Evolutionary conservation across 2,888 invertebrate species (phyloP), one percentile per base, ranked within the genome.

Genomic region (Rhagonycha lutea): DNA sequence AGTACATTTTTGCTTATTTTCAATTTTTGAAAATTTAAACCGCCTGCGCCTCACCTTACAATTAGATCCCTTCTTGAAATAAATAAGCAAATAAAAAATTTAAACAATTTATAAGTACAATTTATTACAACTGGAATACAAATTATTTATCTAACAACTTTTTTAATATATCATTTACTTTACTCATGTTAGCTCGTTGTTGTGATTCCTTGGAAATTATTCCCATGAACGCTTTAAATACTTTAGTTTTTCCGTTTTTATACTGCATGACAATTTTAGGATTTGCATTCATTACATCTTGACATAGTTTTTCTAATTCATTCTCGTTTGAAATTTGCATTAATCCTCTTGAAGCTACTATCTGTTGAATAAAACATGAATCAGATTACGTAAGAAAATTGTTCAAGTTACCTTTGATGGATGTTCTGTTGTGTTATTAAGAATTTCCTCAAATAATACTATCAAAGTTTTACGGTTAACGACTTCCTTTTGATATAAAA

Each of bases 161-260:
- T 86, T 92, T 91, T 87, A 95, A 88, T 82, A 91, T 91, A 82
- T 89, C 87, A 71, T 90, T 88, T 78, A 91, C 92, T 83, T 90
- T 82, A 76, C 89, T 88, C 94, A 94, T 94, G 85, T 95, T 92
- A 61, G 92, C 91, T 84, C 90, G 91, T 83, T 91, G 89, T 14
- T 92, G 86, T 65, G 92, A 91, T 79, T 88, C 88, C 82, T 90
- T 91, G 72, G 89, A 89, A 70, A 94, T 88, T 83, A 91, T 88
- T 12, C 92, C 92, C 76, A 92, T 85, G 76, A 96, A 89, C 29
- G 92, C 92, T 82, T 90, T 91, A 68, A 94, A 90, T 9, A 92
- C 90, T 88, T 94, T 94, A 0, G 85, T 86, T 87, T 95, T 95
- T 5, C 95, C 95, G 10, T 87, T 88, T 85, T 90, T 92, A 84